Evolutionary conservation across 2,113 vertebrate species (phyloP).

Genomic region (Nanorana parkeri): DNA sequence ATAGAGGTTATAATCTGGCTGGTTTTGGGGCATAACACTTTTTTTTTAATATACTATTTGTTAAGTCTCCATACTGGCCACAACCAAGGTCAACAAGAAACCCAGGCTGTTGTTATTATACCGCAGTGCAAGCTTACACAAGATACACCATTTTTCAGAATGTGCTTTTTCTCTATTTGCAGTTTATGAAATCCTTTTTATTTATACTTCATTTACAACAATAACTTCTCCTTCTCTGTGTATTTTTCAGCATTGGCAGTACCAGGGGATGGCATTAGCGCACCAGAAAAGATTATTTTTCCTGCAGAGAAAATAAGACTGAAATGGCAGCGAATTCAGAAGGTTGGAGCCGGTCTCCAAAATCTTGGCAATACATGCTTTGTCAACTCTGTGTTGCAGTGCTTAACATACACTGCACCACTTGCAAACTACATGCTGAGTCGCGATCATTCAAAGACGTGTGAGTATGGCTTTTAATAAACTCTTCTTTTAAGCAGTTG

Average conservation of each 20-base stretch:
- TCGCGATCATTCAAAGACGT: constrained; percentile 93
- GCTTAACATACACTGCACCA: constrained; percentile 92
- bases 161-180: too few species aligned
- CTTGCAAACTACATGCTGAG: constrained; percentile 94
- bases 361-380: constrained; percentile 97
- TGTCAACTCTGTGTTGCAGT: constrained; percentile 94
- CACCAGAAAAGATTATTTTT: constrained; percentile 91
- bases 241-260: constrained; percentile 69
- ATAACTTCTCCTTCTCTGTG: background rate
- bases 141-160: too few species aligned
- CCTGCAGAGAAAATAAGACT: constrained; percentile 89
- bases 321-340: constrained; percentile 89
- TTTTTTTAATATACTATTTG: too few species aligned
- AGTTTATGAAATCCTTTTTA: too few species aligned
- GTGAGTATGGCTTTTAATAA: constrained; percentile 71
- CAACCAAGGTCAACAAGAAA: too few species aligned
- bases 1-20: too few species aligned
- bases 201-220: background rate
- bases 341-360: constrained; percentile 93
- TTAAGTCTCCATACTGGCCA: too few species aligned
- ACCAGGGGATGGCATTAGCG: constrained; percentile 86
- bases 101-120: too few species aligned
- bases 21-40: too few species aligned
- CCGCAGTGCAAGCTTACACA: too few species aligned
- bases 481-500: background rate